Percentiles rank a stretch among this genome's conserved stretches.
phyloP scores from a whole-genome alignment of 2,797 vertebrate genomes.

The Forpus xanthops region DNA sequence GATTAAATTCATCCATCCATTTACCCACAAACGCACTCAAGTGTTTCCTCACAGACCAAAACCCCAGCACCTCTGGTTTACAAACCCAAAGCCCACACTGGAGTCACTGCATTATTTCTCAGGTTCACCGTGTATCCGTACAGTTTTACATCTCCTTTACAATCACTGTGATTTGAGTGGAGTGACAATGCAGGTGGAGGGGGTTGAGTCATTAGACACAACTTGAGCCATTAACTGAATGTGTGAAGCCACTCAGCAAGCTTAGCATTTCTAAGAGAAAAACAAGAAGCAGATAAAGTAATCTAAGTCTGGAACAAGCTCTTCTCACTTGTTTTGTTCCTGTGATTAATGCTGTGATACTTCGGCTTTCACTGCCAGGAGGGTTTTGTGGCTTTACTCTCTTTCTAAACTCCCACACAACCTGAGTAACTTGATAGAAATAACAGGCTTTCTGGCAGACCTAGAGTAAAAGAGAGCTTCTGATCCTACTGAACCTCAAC shows the following conservation, averaged over 20 bases:
- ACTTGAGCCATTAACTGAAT: background rate
- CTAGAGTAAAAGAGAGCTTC: background rate
- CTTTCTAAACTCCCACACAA: background rate
- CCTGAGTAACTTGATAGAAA: background rate
- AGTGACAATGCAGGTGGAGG: background rate
- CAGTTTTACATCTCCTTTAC: background rate
- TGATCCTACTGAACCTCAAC: background rate
- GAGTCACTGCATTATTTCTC: background rate
- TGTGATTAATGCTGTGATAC: constrained; percentile 17
- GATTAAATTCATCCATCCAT: background rate
- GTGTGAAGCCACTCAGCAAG: background rate
- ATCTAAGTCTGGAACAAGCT: background rate
- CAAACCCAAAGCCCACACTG: background rate
- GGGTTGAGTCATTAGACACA: background rate
- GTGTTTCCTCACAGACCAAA: background rate
- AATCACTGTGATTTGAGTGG: background rate
- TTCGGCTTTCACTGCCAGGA: background rate
- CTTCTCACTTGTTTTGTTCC: constrained; percentile 5
- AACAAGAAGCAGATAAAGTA: constrained; percentile 4
- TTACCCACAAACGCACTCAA: background rate
- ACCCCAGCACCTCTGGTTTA: background rate
- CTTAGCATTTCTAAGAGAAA: background rate
- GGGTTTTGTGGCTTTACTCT: background rate
- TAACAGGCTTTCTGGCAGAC: background rate
- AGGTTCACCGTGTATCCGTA: background rate